These are phyloP conservation scores for Drosophila suzukii DNA, from an alignment of 1,140 invertebrate genomes.

Conservation along the genomic window DNA sequence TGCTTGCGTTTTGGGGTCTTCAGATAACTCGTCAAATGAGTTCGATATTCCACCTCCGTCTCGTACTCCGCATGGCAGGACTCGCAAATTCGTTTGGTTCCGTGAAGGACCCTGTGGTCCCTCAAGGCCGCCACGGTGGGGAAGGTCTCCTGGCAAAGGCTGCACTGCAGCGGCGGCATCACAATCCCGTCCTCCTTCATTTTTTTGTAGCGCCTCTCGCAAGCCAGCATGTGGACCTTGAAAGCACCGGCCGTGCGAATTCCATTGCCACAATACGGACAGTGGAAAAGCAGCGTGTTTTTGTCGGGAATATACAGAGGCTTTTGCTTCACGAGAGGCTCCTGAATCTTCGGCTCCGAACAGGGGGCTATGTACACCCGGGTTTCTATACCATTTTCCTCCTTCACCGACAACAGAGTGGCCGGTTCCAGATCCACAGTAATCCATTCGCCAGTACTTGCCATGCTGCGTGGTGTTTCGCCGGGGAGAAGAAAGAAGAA, in stretches of 20 bases:
- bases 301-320: not conserved
- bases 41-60: not conserved
- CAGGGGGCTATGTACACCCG: slow-evolving; percentile 16
- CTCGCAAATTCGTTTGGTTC: not conserved
- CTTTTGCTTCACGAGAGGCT: not conserved
- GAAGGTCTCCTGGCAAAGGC: not conserved
- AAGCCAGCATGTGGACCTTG: slow-evolving; percentile 19
- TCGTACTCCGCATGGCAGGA: not conserved
- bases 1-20: not conserved
- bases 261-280: slow-evolving; percentile 12
- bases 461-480: slow-evolving; percentile 7
- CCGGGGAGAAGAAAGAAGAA: not conserved
- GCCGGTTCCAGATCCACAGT: slow-evolving; percentile 3
- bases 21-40: not conserved
- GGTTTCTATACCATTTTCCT: slow-evolving; percentile 20
- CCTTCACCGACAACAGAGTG: slow-evolving; percentile 13
- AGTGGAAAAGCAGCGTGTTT: not conserved
- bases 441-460: slow-evolving; percentile 1
- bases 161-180: not conserved
- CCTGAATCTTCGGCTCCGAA: not conserved
- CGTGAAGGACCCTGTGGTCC: not conserved
- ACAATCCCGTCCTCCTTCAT: not conserved
- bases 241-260: slow-evolving; percentile 17
- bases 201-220: not conserved
- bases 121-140: not conserved